A percentile compares a stretch with the other conserved stretches of the same genome.
phyloP scores from a whole-genome alignment of 2,797 vertebrate species.

The Vespertilio murinus region DNA sequence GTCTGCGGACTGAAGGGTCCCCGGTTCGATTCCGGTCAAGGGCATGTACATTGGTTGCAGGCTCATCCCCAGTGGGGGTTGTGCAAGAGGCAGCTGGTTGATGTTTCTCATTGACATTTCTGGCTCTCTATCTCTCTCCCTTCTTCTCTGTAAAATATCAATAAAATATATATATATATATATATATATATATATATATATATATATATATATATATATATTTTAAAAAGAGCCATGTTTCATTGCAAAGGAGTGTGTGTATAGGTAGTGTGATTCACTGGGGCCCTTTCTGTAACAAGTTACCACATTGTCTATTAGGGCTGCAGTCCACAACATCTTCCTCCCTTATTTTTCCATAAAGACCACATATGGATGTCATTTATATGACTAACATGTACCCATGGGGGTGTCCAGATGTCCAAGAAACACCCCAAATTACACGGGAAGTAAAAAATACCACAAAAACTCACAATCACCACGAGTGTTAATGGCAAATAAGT shows the following conservation, averaged over 20 bases:
- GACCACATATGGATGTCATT: neutral
- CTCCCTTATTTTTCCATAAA: conserved; percentile 36
- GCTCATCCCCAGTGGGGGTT: no score
- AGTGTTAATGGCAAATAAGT: conserved; percentile 32
- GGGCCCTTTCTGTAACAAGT: neutral
- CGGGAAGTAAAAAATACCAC: conserved; percentile 15
- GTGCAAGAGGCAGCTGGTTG: no score
- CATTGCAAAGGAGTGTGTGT: neutral
- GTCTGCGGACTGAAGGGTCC: no score
- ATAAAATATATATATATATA: no score
- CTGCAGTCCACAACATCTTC: neutral
- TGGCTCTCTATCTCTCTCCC: no score
- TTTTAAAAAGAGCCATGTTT: neutral
- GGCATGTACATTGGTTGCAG: no score
- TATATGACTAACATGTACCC: neutral
- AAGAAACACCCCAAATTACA: neutral
- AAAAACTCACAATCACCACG: conserved; percentile 31
- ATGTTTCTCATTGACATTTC: no score
- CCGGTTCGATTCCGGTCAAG: no score
- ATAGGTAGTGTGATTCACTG: neutral
- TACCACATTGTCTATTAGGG: neutral
- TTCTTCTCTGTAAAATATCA: no score
- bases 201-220: no score
- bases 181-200: no score
- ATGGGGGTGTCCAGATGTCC: conserved; percentile 38